Evolutionary conservation across 2,888 invertebrate genomes (phyloP).

Genomic region (Eristalis pertinax): DNA sequence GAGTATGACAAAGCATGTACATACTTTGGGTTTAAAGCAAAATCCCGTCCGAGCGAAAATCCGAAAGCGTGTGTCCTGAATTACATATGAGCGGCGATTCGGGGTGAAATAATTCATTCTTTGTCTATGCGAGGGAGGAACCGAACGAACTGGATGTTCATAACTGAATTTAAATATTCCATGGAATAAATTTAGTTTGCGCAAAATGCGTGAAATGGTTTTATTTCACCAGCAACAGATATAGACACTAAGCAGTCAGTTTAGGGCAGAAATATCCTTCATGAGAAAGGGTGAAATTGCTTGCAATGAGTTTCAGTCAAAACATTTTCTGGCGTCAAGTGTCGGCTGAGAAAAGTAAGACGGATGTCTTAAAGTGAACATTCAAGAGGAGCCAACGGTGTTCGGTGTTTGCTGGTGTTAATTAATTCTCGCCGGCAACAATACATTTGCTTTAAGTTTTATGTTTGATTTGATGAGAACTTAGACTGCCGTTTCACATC

Average conservation of each 20-base stretch:
- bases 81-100: slow-evolving; percentile 17
- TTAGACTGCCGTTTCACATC: neutral
- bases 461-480: neutral
- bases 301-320: neutral
- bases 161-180: neutral
- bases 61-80: slow-evolving; percentile 26
- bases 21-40: neutral
- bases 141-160: no score
- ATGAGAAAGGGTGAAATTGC: neutral
- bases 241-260: neutral
- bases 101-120: neutral
- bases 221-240: neutral
- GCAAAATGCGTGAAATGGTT: neutral
- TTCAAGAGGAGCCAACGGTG: neutral
- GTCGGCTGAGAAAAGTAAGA: neutral
- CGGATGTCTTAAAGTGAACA: neutral
- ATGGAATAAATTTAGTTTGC: neutral
- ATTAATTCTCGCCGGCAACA: neutral
- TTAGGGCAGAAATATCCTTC: neutral
- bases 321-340: neutral
- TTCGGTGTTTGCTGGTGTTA: neutral
- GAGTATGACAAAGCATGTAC: slow-evolving; percentile 8
- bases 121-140: neutral
- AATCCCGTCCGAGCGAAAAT: slow-evolving; percentile 34
- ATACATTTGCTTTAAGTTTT: neutral